Conservation (phyloP, 2,888 invertebrate genomes). For the Drosophila kuntzei region DNA sequence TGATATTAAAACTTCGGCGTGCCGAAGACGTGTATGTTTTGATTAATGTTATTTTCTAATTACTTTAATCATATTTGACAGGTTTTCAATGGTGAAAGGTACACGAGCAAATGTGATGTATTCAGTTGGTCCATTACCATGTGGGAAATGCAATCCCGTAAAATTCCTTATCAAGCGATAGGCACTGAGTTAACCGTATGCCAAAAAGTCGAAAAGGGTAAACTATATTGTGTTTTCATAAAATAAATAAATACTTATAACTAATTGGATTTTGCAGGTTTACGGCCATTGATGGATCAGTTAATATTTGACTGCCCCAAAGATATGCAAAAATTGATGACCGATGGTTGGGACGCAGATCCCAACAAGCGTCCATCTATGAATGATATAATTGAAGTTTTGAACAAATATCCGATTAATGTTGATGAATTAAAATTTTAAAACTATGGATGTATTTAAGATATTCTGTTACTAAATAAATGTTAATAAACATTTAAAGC, state of each 20-base stretch:
- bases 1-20: no score
- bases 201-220: conserved; percentile 17
- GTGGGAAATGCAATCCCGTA: conserved; percentile 55
- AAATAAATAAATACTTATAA: neutral
- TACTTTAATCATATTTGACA: neutral
- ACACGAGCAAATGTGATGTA: conserved; percentile 54
- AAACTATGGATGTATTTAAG: neutral
- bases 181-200: accelerated
- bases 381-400: conserved; percentile 16
- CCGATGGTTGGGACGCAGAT: conserved; percentile 34
- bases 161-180: conserved; percentile 17
- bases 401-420: conserved; percentile 4
- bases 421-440: neutral
- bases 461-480: neutral
- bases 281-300: conserved; percentile 27
- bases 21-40: neutral
- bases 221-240: neutral
- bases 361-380: conserved; percentile 34
- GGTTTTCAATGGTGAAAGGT: conserved; percentile 10
- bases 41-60: neutral
- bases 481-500: neutral
- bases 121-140: conserved; percentile 43
- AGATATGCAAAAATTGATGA: conserved; percentile 26
- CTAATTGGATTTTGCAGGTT: conserved; percentile 13
- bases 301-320: conserved; percentile 17